phyloP scores from a whole-genome alignment of 2,113 vertebrate species.

The Nettapus auritus region DNA sequence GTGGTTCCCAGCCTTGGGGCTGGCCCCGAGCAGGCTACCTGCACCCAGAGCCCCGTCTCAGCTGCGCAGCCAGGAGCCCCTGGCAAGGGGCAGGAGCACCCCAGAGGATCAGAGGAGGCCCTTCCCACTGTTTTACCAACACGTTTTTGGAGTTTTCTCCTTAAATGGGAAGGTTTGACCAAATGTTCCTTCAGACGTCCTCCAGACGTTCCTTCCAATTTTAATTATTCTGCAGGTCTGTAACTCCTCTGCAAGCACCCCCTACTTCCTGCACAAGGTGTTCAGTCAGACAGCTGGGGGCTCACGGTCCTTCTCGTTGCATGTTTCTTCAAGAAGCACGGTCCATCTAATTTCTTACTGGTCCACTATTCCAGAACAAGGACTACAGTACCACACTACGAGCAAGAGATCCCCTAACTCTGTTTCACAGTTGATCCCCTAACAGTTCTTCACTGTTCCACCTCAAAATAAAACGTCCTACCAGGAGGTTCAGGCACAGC shows the following conservation, averaged over 20 bases:
- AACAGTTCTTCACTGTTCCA: background rate
- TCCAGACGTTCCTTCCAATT: background rate
- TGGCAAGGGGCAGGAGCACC: background rate
- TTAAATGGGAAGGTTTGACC: background rate
- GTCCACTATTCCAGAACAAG: background rate
- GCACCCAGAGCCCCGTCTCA: rapidly evolving
- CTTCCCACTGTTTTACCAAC: background rate
- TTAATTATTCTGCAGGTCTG: background rate
- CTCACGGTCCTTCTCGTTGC: background rate
- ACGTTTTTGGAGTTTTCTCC: background rate
- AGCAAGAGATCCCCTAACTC: background rate
- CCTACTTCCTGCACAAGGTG: background rate
- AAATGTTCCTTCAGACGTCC: background rate
- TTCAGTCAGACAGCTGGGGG: background rate
- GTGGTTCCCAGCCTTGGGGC: background rate
- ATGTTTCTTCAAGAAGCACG: background rate
- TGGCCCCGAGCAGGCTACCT: rapidly evolving
- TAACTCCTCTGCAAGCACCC: background rate
- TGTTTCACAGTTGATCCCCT: too few relatives aligned
- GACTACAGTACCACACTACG: background rate
- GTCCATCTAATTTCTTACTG: rapidly evolving
- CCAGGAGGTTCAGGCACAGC: rapidly evolving
- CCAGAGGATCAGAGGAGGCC: rapidly evolving
- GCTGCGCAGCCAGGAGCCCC: background rate
- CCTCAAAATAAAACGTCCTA: background rate